Evolutionary conservation across 2,888 invertebrate species (phyloP).

Genomic region (Lasioglossum oenotherae): DNA sequence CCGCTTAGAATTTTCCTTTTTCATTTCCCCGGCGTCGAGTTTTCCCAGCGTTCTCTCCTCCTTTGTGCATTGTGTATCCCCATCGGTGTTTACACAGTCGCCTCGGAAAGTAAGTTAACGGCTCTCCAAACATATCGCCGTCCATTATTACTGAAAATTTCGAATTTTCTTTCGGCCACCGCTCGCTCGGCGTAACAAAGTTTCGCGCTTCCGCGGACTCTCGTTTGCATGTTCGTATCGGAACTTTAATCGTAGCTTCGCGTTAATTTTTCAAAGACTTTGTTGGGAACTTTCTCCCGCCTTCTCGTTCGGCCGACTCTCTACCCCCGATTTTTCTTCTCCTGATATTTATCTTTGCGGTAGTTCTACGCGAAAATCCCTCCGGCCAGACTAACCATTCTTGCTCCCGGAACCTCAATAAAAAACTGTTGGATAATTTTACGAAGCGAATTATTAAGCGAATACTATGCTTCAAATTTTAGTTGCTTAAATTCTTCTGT

Average conservation of each 20-base stretch:
- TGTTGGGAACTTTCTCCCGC: neutral
- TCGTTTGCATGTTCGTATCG: neutral
- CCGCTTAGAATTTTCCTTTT: neutral
- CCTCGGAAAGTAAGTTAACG: neutral
- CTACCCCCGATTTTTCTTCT: neutral
- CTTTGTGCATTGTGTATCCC: neutral
- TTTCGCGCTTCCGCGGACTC: neutral
- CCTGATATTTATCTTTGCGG: neutral
- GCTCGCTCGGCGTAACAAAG: neutral
- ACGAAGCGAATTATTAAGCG: neutral
- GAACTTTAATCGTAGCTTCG: neutral
- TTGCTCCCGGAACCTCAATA: neutral
- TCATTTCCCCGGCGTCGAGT: neutral
- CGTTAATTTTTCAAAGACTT: conserved; percentile 7
- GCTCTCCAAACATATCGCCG: neutral
- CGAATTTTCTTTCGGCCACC: neutral
- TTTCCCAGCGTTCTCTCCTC: neutral
- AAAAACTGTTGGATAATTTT: neutral
- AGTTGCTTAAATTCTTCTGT: too few species aligned
- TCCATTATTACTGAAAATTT: conserved; percentile 3
- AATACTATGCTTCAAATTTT: neutral
- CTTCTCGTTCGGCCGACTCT: neutral
- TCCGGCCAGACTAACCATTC: neutral
- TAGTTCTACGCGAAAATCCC: neutral
- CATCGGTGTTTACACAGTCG: neutral